Evolutionary conservation across 2,113 vertebrate genomes (phyloP), one percentile per base, ranked within the genome.

Genomic region (Melanocharis versteri): DNA sequence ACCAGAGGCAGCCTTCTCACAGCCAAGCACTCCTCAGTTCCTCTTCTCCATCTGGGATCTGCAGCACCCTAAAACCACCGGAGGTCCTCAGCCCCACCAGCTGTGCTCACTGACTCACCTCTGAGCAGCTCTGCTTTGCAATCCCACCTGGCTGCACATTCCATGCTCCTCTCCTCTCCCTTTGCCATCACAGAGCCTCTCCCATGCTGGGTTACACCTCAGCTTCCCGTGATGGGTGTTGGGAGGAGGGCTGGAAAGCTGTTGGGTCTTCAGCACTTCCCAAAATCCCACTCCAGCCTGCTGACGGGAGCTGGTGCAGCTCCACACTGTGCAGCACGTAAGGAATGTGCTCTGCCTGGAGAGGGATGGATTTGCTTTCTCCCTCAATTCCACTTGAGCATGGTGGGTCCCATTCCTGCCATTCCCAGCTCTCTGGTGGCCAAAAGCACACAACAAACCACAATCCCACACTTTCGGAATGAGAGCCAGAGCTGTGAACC

Each of bases 191-290:
- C 42, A 33, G 31, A 23, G 26, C 44, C 68, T 88, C 58, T 37
- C n/a, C 57, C 27, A 14, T 0, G 10, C 21, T 22, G 1, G 0
- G 16, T 44, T 9, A 13, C 26, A n/a, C 10, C 28, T 11, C 48
- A 42, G 53, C 42, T 82, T 27, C 58, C 58, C 0, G 0, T 0
- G 12, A 10, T 4, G 9, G 15, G 30, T 15, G 24, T 1, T 44
- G 62, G 61, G 37, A 87, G 12, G n/a, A 65, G 22, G n/a, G 33
- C 77, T 93, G 45, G 48, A 23, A 35, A 37, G 65, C 39, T 75
- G 11, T 17, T 37, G 51, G 56, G 9, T 13, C 28, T 33, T 30
- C 65, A 53, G 60, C 22, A n/a, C 10, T 10, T 57, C 82, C 78
- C 64, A 51, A 86, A 83, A 60, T 27, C 35, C 11, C 42, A 9